phyloP scores from a whole-genome alignment of 2,113 vertebrate species.

The Ammodytes marinus region DNA sequence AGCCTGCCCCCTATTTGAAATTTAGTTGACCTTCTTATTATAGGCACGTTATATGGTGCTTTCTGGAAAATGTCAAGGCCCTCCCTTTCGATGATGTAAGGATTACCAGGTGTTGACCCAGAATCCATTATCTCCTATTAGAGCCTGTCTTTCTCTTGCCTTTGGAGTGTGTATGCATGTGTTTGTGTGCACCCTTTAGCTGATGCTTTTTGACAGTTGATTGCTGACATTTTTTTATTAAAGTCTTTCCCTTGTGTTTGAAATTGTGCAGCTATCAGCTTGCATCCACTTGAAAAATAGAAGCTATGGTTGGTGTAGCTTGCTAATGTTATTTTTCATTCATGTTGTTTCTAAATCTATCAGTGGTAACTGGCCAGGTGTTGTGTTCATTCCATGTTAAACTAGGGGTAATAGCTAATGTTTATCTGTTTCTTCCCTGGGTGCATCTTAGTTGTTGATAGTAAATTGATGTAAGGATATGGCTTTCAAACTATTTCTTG shows the following conservation, averaged over 20 bases:
- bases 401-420: no score
- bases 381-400: neutral
- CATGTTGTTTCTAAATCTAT: neutral
- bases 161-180: constrained; percentile 10
- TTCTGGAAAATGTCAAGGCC: constrained; percentile 77
- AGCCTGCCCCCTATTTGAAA: constrained; percentile 46
- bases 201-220: constrained; percentile 33
- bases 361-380: neutral
- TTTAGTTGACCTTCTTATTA: constrained; percentile 71
- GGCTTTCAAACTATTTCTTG: no score
- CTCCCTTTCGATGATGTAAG: constrained; percentile 70
- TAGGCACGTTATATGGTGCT: constrained; percentile 61
- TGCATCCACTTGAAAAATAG: neutral
- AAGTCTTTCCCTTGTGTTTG: neutral
- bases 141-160: constrained; percentile 63
- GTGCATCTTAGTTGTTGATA: no score
- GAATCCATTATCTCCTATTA: constrained; percentile 82
- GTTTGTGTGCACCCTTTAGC: constrained; percentile 7
- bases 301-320: neutral
- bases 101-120: constrained; percentile 83
- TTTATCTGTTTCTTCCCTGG: no score
- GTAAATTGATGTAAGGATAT: no score
- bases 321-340: neutral
- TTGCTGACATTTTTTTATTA: constrained; percentile 10
- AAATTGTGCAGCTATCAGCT: neutral